A percentile compares a stretch with the other conserved stretches of the same genome.
Evolutionary conservation across 2,888 invertebrate species (phyloP).

Genomic region (Drosophila mimica): DNA sequence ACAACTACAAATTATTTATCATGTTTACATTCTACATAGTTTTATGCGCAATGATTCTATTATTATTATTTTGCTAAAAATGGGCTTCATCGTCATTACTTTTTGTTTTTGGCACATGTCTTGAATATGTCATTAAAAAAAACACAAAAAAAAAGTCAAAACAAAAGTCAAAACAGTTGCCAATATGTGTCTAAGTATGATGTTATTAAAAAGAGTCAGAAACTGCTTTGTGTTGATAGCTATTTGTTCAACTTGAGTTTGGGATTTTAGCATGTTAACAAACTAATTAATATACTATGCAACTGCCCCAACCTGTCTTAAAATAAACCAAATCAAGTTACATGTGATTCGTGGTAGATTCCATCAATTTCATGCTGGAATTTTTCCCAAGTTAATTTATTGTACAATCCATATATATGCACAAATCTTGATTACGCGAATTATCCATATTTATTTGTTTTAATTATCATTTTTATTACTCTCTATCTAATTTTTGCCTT

Average conservation of each 20-base stretch:
- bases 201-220: conserved; percentile 30
- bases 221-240: conserved; percentile 5
- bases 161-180: conserved; percentile 39
- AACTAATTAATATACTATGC: neutral
- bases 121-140: conserved; percentile 15
- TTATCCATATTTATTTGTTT: neutral
- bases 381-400: conserved; percentile 19
- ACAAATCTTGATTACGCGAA: neutral
- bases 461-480: neutral
- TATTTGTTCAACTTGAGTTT: conserved; percentile 23
- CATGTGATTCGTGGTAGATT: conserved; percentile 1
- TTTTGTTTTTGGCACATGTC: conserved; percentile 39
- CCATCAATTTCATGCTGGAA: neutral
- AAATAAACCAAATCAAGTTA: conserved; percentile 1
- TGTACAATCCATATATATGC: neutral
- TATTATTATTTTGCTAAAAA: conserved; percentile 7
- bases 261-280: conserved; percentile 15
- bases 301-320: neutral
- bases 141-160: neutral
- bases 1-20: conserved; percentile 1
- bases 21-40: conserved; percentile 20
- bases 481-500: neutral
- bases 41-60: conserved; percentile 26
- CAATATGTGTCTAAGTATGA: conserved; percentile 27
- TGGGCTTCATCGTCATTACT: conserved; percentile 11